phyloP scores from a whole-genome alignment of 2,888 invertebrate species.

The Caenorhabditis drosophilae region DNA sequence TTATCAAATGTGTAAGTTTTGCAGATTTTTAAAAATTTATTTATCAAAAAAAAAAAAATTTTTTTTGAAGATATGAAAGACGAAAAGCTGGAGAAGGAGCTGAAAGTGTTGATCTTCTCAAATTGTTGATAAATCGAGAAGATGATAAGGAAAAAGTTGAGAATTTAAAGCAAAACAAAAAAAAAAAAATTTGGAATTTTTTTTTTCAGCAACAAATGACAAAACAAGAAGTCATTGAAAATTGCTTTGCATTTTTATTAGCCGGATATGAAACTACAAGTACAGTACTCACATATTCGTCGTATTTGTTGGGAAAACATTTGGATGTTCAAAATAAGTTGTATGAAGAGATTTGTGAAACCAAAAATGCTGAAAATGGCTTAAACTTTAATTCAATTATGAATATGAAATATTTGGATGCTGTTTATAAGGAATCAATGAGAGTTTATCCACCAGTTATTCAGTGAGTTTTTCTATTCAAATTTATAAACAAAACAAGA shows the following conservation, averaged over 20 bases:
- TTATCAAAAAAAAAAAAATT: background rate
- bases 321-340: conserved; percentile 71
- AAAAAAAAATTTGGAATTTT: background rate
- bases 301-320: conserved; percentile 72
- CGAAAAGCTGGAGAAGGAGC: conserved; percentile 30
- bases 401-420: conserved; percentile 60
- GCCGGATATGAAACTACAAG: conserved; percentile 74
- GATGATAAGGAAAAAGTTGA: conserved; percentile 22
- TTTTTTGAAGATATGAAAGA: conserved; percentile 28
- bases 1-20: conserved; percentile 32
- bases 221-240: conserved; percentile 68
- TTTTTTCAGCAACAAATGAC: conserved; percentile 23
- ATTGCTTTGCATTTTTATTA: conserved; percentile 72
- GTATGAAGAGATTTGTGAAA: conserved; percentile 70
- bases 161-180: background rate
- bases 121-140: conserved; percentile 42
- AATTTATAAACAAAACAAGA: too few relatives aligned
- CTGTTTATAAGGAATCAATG: conserved; percentile 63
- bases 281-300: conserved; percentile 71
- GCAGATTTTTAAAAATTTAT: too few relatives aligned
- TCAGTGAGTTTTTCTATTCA: conserved; percentile 34
- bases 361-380: conserved; percentile 56
- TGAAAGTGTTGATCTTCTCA: conserved; percentile 48
- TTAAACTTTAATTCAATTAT: conserved; percentile 40
- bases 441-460: conserved; percentile 62